A percentile compares a stretch with the other conserved stretches of the same genome.
Evolutionary conservation across 2,113 vertebrate genomes (phyloP).

Genomic region (Eulacestoma nigropectus): DNA sequence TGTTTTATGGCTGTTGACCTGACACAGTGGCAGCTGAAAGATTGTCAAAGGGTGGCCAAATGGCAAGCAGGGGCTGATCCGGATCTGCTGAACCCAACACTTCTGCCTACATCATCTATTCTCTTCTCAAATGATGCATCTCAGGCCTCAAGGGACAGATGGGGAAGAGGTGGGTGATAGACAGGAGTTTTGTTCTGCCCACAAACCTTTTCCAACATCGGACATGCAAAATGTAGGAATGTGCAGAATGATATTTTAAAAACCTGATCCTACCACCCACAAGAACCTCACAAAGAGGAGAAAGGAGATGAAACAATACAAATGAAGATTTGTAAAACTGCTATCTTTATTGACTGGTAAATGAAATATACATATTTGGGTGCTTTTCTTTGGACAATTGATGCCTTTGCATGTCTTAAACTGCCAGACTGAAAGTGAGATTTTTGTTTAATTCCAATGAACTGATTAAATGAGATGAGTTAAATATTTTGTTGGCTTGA

Average conservation of each 20-base stretch:
- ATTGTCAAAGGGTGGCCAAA: not conserved
- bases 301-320: not conserved
- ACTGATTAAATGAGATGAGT: not conserved
- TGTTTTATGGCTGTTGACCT: not conserved
- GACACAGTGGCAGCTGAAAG: not conserved
- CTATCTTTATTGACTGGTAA: not conserved
- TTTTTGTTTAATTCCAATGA: not conserved
- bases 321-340: not conserved
- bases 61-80: not conserved
- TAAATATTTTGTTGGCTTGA: not conserved
- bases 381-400: not conserved
- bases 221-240: not conserved
- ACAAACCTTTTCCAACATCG: not conserved
- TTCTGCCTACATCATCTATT: not conserved
- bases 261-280: not conserved
- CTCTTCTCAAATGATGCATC: not conserved
- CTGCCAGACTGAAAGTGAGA: not conserved
- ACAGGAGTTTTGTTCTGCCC: not conserved
- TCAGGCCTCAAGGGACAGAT: not conserved
- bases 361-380: not conserved
- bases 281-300: not conserved
- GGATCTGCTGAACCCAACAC: not conserved
- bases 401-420: not conserved
- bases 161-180: not conserved
- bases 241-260: not conserved